phyloP scores from a whole-genome alignment of 53 echinoderm and acorn worm genomes.

The Luidia sarsii region DNA sequence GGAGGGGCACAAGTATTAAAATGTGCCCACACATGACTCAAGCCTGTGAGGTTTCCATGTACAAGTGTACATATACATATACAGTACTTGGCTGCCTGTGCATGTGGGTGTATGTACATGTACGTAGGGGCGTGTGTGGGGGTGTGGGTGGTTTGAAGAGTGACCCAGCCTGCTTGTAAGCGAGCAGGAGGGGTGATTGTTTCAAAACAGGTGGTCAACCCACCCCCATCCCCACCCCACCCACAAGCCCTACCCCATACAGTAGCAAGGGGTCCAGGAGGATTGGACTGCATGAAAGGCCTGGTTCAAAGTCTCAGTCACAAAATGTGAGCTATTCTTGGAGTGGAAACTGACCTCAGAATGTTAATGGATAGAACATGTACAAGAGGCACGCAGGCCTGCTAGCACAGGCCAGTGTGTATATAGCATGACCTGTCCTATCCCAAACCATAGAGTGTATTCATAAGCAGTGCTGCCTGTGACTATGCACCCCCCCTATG shows the following conservation, averaged over 20 bases:
- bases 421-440: not conserved
- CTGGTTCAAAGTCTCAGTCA: constrained; percentile 29
- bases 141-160: not conserved
- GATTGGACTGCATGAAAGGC: not conserved
- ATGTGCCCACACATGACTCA: not conserved
- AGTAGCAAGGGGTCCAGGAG: too few relatives aligned
- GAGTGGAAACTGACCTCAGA: constrained; percentile 30
- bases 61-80: not conserved
- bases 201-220: constrained; percentile 41
- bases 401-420: not conserved
- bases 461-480: constrained; percentile 20
- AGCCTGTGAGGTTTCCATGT: not conserved
- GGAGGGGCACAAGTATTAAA: not conserved
- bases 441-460: not conserved
- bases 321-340: not conserved
- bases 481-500: too few relatives aligned
- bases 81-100: too few relatives aligned
- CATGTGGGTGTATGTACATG: too few relatives aligned
- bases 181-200: constrained; percentile 4
- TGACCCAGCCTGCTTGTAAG: not conserved
- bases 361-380: constrained; percentile 55
- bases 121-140: not conserved
- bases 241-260: not conserved
- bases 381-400: not conserved
- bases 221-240: not conserved